Base-by-base conservation (phyloP, 2,113 vertebrate genomes). In the Nannospalax galili region DNA sequence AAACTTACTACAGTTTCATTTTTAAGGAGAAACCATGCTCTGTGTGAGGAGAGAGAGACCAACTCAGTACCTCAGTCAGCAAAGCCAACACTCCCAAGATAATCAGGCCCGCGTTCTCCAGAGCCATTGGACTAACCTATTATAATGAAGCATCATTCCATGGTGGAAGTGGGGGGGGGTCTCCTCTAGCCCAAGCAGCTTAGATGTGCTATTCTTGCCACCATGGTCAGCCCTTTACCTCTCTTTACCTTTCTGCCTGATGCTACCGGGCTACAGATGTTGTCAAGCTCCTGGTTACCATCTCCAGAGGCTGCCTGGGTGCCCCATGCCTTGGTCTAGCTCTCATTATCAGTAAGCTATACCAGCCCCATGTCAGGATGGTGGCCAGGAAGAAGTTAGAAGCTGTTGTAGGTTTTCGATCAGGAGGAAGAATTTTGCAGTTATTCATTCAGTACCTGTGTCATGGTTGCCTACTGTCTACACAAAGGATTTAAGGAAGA, bases 61-160 rank as follows among this genome's bases (percentile, higher is more conserved):
- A 48, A 4, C 28, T 28, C 56, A 48, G 45, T 3, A 24, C 78
- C n/a, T 9, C 28, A 64, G 14, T 45, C 40, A 81, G 40, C 86
- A 82, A 77, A 48, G 28, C n/a, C 79, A 69, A 74, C 89, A 32
- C 60, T 35, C 60, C 16, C 12, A 65, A 62, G 28, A 32, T 20
- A 62, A 56, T 35, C n/a, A 92, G 30, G 32, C 30, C 42, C n/a
- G 17, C 35, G 9, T 70, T 82, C 40, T n/a, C 40, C 9, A 72
- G 30, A 32, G 77, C 9, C 10, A 32, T 62, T 5, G 6, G 48
- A 2, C 3, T 19, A 26, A 58, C 48, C 14, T 10, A 0, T 52
- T 69, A 48, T 58, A 17, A 58, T 48, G 69, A 80, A 80, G 45
- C 32, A 3, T 32, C 4, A 16, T 7, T 30, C 14, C 1, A 0